phyloP scores from a whole-genome alignment of 1,140 invertebrate genomes.

The Drosophila biarmipes region DNA sequence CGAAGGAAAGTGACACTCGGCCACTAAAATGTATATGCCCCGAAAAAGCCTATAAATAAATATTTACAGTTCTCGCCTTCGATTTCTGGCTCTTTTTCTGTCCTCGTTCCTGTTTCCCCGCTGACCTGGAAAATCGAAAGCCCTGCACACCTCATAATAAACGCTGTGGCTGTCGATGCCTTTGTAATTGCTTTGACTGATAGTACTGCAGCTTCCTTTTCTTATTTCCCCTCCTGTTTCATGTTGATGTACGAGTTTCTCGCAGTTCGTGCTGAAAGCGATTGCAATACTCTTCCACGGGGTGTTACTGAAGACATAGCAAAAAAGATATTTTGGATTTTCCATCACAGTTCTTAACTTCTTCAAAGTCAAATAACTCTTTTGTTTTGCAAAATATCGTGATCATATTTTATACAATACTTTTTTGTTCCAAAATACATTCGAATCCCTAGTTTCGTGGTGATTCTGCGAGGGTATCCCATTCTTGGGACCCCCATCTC shows the following conservation, averaged over 20 bases:
- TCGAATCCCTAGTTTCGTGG: background rate
- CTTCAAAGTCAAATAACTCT: background rate
- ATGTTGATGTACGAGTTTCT: slow-evolving; percentile 24
- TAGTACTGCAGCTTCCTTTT: slow-evolving; percentile 25
- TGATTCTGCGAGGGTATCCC: slow-evolving; percentile 9
- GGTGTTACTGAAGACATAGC: background rate
- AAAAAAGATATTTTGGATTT: background rate
- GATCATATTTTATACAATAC: background rate
- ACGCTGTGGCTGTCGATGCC: slow-evolving; percentile 25
- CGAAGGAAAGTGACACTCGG: slow-evolving; percentile 60
- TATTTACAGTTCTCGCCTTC: slow-evolving; percentile 40
- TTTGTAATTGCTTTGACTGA: slow-evolving; percentile 40
- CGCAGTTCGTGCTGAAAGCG: slow-evolving; percentile 1
- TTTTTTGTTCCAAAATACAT: background rate
- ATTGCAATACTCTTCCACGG: slow-evolving; percentile 12
- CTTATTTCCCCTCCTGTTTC: background rate
- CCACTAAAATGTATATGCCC: background rate
- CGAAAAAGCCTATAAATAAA: slow-evolving; percentile 36
- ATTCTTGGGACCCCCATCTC: background rate
- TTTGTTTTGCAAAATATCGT: background rate
- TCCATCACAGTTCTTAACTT: background rate
- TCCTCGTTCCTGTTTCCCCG: slow-evolving; percentile 12
- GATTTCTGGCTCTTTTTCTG: background rate
- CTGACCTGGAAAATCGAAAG: slow-evolving; percentile 45
- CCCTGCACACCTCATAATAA: slow-evolving; percentile 25